These are phyloP conservation scores for Isoperla grammatica DNA, from an alignment of 2,888 invertebrate genomes.

Conservation along the genomic window DNA sequence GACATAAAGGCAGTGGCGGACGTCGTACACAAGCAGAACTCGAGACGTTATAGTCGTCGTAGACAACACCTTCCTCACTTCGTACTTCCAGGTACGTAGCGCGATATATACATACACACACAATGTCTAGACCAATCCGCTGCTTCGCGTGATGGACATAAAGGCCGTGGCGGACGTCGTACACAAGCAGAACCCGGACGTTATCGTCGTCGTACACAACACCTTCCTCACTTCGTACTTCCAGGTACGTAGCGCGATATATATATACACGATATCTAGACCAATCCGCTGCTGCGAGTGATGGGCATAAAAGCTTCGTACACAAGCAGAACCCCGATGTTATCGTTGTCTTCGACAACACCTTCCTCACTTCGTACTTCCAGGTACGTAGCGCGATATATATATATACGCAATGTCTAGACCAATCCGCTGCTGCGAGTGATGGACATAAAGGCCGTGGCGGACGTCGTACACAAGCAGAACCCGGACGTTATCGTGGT, in stretches of 20 bases:
- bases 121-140: conserved; percentile 95
- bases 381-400: too few relatives aligned
- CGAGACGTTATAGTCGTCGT: conserved; percentile 67
- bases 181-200: conserved; percentile 47
- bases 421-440: conserved; percentile 93
- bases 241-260: conserved; percentile 49
- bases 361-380: conserved; percentile 88
- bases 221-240: conserved; percentile 89
- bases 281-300: too few relatives aligned
- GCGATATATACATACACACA: too few relatives aligned
- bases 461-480: conserved; percentile 54
- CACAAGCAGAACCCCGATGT: too few relatives aligned
- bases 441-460: conserved; percentile 72
- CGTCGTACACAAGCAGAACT: conserved; percentile 50
- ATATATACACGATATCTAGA: too few relatives aligned
- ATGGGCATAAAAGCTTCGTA: too few relatives aligned
- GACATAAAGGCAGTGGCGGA: conserved; percentile 72
- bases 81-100: conserved; percentile 65
- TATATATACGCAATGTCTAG: too few relatives aligned
- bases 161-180: conserved; percentile 59
- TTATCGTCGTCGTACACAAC: conserved; percentile 83
- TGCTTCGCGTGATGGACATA: conserved; percentile 85
- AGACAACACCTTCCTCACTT: conserved; percentile 91
- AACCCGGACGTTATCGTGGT: conserved; percentile 58
- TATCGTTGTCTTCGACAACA: conserved; percentile 90